Conservation (phyloP, 35 echinoderm and acorn worm species). For the Lytechinus pictus region DNA sequence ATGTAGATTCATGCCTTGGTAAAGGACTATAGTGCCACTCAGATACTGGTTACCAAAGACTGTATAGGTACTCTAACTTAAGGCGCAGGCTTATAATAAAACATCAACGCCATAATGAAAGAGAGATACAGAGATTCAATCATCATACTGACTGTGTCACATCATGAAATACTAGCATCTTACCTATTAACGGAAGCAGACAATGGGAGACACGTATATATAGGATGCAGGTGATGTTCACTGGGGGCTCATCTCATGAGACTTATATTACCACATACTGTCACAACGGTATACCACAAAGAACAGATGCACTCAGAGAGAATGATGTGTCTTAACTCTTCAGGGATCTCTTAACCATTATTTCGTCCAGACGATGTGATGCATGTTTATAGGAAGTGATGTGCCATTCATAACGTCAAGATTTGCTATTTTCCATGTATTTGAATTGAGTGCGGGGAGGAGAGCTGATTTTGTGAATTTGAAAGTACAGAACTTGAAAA, state of each 20-base stretch:
- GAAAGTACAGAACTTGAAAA: not conserved
- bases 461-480: not conserved
- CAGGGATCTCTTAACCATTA: not conserved
- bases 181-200: not conserved
- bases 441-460: too few species aligned
- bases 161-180: not conserved
- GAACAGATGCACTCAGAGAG: not conserved
- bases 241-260: not conserved
- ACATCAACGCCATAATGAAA: not conserved
- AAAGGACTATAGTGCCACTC: too few species aligned
- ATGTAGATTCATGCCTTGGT: too few species aligned
- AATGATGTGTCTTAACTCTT: not conserved
- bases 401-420: not conserved
- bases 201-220: not conserved
- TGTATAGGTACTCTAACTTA: too few species aligned
- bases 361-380: not conserved
- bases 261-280: not conserved
- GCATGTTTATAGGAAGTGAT: not conserved
- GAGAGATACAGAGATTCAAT: not conserved
- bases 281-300: not conserved
- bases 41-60: not conserved
- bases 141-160: not conserved
- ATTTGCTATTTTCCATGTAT: not conserved
- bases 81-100: too few species aligned
- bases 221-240: not conserved